These are phyloP conservation scores for Odontesthes bonariensis DNA, from an alignment of 2,113 vertebrate genomes.

Conservation along the genomic window DNA sequence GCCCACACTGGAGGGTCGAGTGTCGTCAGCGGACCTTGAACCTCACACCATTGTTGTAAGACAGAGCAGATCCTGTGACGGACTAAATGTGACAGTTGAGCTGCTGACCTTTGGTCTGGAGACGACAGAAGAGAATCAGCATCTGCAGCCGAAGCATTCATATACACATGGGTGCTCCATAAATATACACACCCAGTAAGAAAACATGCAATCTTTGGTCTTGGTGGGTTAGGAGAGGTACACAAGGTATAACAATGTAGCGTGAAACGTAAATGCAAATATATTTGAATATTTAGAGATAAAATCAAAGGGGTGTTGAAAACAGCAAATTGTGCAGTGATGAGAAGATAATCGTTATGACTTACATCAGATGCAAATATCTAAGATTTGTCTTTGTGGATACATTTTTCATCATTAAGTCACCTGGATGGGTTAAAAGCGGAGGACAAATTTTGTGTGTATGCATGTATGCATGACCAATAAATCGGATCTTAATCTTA, in stretches of 20 bases:
- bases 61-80: slow-evolving; percentile 70
- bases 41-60: slow-evolving; percentile 64
- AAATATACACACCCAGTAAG: slow-evolving; percentile 30
- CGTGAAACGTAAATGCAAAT: not conserved
- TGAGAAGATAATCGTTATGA: not conserved
- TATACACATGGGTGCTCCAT: slow-evolving; percentile 42
- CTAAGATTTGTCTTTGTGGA: not conserved
- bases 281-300: not conserved
- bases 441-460: too few relatives aligned
- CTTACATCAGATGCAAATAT: not conserved
- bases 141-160: slow-evolving; percentile 22
- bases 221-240: not conserved
- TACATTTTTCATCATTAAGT: not conserved
- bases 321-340: not conserved
- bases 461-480: too few relatives aligned
- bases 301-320: not conserved
- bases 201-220: not conserved
- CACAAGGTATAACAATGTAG: not conserved
- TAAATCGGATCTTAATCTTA: too few relatives aligned
- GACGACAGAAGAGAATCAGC: slow-evolving; percentile 40
- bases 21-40: slow-evolving; percentile 70
- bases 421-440: too few relatives aligned
- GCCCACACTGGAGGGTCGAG: slow-evolving; percentile 41
- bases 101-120: slow-evolving; percentile 70
- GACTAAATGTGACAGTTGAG: slow-evolving; percentile 74